phyloP scores from a whole-genome alignment of 2,113 vertebrate genomes.

The Aspiorhynchus laticeps region DNA sequence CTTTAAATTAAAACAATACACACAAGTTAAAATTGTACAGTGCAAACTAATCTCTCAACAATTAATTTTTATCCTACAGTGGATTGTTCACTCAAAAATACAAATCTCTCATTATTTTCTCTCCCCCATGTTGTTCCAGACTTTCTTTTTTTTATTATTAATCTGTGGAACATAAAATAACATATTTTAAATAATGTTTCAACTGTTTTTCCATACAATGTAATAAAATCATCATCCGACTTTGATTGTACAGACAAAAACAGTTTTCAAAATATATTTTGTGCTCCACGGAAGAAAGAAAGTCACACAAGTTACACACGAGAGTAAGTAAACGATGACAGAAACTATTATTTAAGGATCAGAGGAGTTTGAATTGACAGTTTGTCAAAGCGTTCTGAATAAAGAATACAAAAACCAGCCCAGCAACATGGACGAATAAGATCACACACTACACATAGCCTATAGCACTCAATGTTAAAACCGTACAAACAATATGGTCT shows the following conservation, averaged over 20 bases:
- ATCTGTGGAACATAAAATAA: not conserved
- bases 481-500: not conserved
- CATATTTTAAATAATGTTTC: not conserved
- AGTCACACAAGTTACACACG: not conserved
- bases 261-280: not conserved
- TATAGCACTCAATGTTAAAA: not conserved
- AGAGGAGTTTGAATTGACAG: constrained; percentile 25
- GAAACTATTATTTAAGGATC: not conserved
- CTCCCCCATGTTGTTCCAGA: not conserved
- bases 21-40: constrained; percentile 27
- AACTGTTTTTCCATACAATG: not conserved
- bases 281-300: not conserved
- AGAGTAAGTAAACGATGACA: not conserved
- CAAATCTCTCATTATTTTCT: not conserved
- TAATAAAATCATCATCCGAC: not conserved
- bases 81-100: not conserved
- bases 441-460: constrained; percentile 20
- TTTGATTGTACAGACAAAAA: not conserved
- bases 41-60: not conserved
- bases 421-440: constrained; percentile 27
- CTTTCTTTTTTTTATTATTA: too few relatives aligned
- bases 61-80: not conserved
- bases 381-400: constrained; percentile 1
- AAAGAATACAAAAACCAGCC: constrained; percentile 25
- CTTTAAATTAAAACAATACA: constrained; percentile 30